Evolutionary conservation across 2,113 vertebrate species (phyloP), one percentile per base, ranked within the genome.

Genomic region (Limnothrissa miodon): DNA sequence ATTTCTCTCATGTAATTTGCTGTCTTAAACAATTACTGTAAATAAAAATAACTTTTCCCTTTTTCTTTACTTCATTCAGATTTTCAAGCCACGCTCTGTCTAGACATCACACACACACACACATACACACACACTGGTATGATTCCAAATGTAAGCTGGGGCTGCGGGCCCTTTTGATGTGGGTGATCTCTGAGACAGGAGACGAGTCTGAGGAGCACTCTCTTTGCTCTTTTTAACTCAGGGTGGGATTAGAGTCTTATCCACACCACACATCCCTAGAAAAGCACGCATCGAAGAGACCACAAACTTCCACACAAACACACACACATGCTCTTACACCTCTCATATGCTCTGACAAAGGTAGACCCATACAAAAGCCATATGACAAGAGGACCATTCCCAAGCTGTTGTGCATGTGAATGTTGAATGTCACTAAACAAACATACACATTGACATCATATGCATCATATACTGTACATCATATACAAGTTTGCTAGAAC

Each of bases 61-160:
- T 53, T 53, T 19, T 53, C 48, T 19, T 15, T 56, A 56, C 21
- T 56, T 56, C 5, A 48, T 11, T 48, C 42, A 42, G 2, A 4
- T 42, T 42, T 42, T 42, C 42, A 42, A 23, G 51, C 46, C 46
- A 53, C 5, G 51, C 21, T 2, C 17, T 53, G 48, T 51, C 13
- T 53, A 53, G 48, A 19, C 48, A 51, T 51, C 56, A 29, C 59
- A 66, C n/a, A 29, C 59, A 66, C 59, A 66, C 59, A 29, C 59
- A 66, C 59, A 66, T 25, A 66, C 59, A 66, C 59, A 66, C 59
- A 33, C 25, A 15, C 59, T 53, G 39, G 45, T 80, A 74, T 78
- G 25, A 85, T 81, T 45, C 39, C 8, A 13, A 82, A 66, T 80
- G 53, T 80, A 13, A 39, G 70, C 10, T 23, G 13, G 25, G 39